phyloP scores from a whole-genome alignment of 2,113 vertebrate genomes.

The Cepphus grylle region DNA sequence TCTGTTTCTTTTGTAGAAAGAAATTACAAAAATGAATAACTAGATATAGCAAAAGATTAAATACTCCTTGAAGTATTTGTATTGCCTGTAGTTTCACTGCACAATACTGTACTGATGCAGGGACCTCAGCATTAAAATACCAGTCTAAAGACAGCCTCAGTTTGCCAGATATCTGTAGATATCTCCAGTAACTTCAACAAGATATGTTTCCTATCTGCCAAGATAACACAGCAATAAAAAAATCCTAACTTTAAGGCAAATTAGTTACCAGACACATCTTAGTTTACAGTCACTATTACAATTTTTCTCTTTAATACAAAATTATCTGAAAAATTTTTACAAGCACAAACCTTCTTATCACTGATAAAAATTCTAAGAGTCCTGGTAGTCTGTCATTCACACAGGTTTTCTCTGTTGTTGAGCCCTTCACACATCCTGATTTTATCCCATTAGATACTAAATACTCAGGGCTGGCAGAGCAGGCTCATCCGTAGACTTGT shows the following conservation, averaged over 20 bases:
- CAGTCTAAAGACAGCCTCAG: background rate
- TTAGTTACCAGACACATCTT: background rate
- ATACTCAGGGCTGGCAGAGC: background rate
- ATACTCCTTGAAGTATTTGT: background rate
- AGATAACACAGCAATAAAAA: background rate
- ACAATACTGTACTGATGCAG: background rate
- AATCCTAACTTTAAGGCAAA: background rate
- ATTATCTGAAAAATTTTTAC: background rate
- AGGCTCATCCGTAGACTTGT: background rate
- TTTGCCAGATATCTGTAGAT: background rate
- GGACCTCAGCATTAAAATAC: background rate
- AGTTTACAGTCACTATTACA: background rate
- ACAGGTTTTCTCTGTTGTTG: background rate
- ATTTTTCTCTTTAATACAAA: background rate
- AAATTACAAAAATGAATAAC: background rate
- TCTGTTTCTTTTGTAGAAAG: background rate
- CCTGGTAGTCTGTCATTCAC: background rate
- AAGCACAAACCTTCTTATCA: background rate
- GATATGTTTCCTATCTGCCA: background rate
- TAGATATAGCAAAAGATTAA: background rate
- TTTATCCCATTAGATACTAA: background rate
- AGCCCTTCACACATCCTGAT: background rate
- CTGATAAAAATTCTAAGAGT: background rate
- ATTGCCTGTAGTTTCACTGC: background rate
- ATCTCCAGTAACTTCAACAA: background rate